Percentiles rank a stretch among this genome's conserved stretches.
Evolutionary conservation across 1,140 invertebrate species (phyloP).

Genomic region (Hestina assimilis): DNA sequence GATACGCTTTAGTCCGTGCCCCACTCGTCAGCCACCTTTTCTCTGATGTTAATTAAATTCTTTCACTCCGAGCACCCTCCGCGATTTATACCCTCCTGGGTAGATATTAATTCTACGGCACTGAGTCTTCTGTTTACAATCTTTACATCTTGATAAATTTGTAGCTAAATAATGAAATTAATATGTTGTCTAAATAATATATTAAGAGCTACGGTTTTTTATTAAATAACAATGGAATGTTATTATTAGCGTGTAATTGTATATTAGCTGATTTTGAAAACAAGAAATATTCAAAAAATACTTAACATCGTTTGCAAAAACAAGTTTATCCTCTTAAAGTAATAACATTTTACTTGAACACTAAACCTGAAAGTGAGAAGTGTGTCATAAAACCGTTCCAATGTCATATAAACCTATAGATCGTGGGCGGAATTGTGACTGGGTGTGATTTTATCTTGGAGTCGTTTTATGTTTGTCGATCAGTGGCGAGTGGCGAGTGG

Average conservation of each 20-base stretch:
- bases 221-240: too few species aligned
- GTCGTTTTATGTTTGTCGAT: constrained; percentile 40
- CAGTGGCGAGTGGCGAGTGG: constrained; percentile 7
- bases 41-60: constrained; percentile 24
- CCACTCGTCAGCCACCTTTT: neutral
- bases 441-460: constrained; percentile 40
- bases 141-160: constrained; percentile 5
- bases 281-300: too few species aligned
- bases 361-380: constrained; percentile 23
- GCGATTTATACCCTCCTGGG: neutral
- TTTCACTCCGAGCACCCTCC: constrained; percentile 6
- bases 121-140: constrained; percentile 1
- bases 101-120: constrained; percentile 11
- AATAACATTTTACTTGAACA: constrained; percentile 29
- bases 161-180: constrained; percentile 4
- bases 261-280: too few species aligned
- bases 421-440: constrained; percentile 29
- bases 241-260: too few species aligned
- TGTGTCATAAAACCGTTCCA: constrained; percentile 33
- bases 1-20: neutral
- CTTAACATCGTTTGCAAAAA: neutral
- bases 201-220: too few species aligned
- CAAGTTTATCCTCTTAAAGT: constrained; percentile 1
- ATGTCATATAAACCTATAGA: constrained; percentile 29
- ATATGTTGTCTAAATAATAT: constrained; percentile 2